Conservation (phyloP, 1,140 invertebrate genomes). For the Cherax quadricarinatus region DNA sequence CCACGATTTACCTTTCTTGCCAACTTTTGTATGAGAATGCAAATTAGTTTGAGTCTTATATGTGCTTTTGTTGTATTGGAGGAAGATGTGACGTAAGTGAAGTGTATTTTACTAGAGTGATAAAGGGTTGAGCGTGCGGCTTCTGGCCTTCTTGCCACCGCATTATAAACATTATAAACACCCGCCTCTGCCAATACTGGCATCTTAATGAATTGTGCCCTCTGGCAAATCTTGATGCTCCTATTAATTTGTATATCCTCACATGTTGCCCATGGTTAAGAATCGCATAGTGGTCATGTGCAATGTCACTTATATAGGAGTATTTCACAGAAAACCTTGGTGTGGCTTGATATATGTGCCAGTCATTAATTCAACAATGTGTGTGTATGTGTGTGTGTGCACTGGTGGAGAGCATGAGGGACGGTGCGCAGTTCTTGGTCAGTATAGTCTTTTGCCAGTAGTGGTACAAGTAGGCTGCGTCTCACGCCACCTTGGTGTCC, state of each 20-base stretch:
- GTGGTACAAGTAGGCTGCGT: not conserved
- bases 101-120: too few species aligned
- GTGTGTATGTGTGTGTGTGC: not conserved
- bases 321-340: not conserved
- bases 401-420: not conserved
- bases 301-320: not conserved
- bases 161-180: not conserved
- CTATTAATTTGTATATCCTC: too few species aligned
- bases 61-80: too few species aligned
- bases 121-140: not conserved
- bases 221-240: too few species aligned
- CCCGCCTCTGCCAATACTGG: not conserved
- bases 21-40: too few species aligned
- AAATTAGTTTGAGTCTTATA: too few species aligned
- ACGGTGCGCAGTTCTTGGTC: constrained; percentile 7
- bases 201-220: not conserved
- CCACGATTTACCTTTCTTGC: too few species aligned
- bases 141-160: not conserved
- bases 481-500: not conserved
- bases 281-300: not conserved
- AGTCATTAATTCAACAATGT: constrained; percentile 20
- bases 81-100: too few species aligned
- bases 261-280: not conserved
- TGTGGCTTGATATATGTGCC: not conserved
- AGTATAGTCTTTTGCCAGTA: not conserved